phyloP scores from a whole-genome alignment of 2,888 invertebrate genomes.

The Erebia palarica region DNA sequence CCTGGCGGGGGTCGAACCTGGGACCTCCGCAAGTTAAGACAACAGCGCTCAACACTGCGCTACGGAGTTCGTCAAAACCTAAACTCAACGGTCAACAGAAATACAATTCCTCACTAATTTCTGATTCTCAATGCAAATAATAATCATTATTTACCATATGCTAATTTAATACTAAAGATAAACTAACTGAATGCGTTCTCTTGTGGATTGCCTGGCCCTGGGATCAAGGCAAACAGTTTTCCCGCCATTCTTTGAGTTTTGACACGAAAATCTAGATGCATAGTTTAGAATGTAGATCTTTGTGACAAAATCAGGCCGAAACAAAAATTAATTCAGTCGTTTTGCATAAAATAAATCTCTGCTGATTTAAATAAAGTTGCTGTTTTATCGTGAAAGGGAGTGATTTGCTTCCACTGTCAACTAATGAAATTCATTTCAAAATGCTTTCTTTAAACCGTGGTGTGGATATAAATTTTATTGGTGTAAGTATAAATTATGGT shows the following conservation, averaged over 20 bases:
- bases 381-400: conserved; percentile 61
- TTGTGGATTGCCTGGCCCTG: neutral
- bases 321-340: conserved; percentile 63
- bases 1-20: no score
- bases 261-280: conserved; percentile 10
- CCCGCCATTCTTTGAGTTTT: conserved; percentile 18
- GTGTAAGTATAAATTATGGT: no score
- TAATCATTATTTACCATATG: no score
- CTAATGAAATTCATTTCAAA: neutral
- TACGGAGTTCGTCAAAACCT: no score
- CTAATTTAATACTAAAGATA: conserved; percentile 1
- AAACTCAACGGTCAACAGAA: no score
- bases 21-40: no score
- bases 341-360: conserved; percentile 61
- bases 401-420: conserved; percentile 48
- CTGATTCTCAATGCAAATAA: no score
- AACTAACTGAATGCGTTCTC: conserved; percentile 4
- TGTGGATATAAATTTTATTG: no score
- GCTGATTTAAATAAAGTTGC: conserved; percentile 70
- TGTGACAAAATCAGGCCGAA: conserved; percentile 35
- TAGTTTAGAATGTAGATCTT: conserved; percentile 17
- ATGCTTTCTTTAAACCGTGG: neutral
- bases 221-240: conserved; percentile 24
- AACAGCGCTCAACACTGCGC: no score
- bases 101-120: no score